These are phyloP conservation scores for Drosophila barbarae DNA, from an alignment of 2,888 invertebrate genomes.

Conservation along the genomic window DNA sequence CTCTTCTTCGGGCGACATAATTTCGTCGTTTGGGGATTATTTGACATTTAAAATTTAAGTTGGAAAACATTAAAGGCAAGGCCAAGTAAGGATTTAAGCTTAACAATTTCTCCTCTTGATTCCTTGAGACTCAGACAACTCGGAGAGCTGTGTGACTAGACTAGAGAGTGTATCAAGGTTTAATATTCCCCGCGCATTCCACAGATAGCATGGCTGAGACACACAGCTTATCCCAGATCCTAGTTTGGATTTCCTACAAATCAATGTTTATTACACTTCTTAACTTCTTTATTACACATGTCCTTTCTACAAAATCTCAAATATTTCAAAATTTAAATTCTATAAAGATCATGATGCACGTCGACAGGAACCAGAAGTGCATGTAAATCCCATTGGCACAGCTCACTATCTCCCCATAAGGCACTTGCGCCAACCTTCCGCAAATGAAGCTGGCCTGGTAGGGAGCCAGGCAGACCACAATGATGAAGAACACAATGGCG, in stretches of 20 bases:
- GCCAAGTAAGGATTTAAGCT: neutral
- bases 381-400: constrained; percentile 31
- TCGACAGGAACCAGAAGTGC: constrained; percentile 19
- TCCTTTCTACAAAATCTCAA: neutral
- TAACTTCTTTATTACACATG: neutral
- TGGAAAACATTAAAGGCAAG: neutral
- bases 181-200: neutral
- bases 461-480: constrained; percentile 2
- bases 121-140: too few species aligned
- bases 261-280: neutral
- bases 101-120: too few species aligned
- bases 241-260: neutral
- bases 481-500: neutral
- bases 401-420: constrained; percentile 17
- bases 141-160: neutral
- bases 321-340: neutral
- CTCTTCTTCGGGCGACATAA: neutral
- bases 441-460: constrained; percentile 14
- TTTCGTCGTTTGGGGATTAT: neutral
- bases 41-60: neutral
- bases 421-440: constrained; percentile 32
- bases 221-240: neutral
- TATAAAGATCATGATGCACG: neutral
- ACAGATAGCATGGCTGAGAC: neutral
- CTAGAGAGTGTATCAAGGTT: neutral